These are phyloP conservation scores for Leptinotarsa texana DNA, from an alignment of 1,140 invertebrate species.

Conservation along the genomic window DNA sequence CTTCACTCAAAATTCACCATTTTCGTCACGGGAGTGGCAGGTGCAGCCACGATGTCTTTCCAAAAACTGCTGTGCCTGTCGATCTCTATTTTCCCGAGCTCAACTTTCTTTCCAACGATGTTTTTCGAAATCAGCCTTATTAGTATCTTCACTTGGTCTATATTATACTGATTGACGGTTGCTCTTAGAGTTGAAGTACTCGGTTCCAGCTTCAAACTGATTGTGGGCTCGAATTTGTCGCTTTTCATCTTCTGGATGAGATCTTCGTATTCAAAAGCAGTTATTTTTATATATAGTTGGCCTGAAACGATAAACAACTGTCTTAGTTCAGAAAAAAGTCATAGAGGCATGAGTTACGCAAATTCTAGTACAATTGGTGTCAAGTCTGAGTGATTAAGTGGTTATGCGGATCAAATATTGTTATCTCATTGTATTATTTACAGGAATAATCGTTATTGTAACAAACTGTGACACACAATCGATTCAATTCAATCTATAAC, in stretches of 20 bases:
- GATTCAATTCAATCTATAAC: too few relatives aligned
- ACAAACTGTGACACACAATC: too few relatives aligned
- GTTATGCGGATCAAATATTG: neutral
- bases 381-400: neutral
- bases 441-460: too few relatives aligned
- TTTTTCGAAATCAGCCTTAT: conserved; percentile 50
- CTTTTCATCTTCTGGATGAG: conserved; percentile 77
- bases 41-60: conserved; percentile 46
- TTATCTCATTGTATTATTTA: too few relatives aligned
- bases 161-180: conserved; percentile 61
- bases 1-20: conserved; percentile 45
- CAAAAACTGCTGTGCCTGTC: conserved; percentile 50
- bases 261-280: conserved; percentile 69
- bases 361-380: neutral
- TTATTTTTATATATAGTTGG: conserved; percentile 75
- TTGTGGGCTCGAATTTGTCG: conserved; percentile 69
- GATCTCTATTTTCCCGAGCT: conserved; percentile 60
- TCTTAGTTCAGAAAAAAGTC: neutral
- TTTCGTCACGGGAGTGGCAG: conserved; percentile 42
- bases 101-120: conserved; percentile 62
- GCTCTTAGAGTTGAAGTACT: conserved; percentile 53
- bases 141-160: conserved; percentile 53
- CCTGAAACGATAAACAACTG: conserved; percentile 54
- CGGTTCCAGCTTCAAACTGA: conserved; percentile 60
- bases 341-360: neutral